Evolutionary conservation across 1,140 invertebrate genomes (phyloP), one percentile per base, ranked within the genome.

Genomic region (Drosophila insularis): DNA sequence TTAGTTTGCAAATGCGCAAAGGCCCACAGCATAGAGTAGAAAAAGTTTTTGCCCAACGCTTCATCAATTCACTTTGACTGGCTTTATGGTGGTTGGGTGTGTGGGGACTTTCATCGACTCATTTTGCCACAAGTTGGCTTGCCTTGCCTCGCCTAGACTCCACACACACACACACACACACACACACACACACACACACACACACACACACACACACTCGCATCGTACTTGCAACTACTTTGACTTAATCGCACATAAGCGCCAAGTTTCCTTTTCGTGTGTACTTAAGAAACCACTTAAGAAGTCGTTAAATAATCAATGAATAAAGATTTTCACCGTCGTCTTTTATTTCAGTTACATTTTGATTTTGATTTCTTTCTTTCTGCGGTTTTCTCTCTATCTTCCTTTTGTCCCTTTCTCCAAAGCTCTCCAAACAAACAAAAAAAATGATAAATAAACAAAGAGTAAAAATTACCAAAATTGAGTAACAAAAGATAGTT

Each of bases 291-390:
- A 90, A 91, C 89, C 89, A 91, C 89, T 91, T 91, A 91, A 90
- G 89, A 90, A 90, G 81, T 91, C 89, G 89, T 91, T 91, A 90
- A 91, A 91, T 91, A 91, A 91, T 91, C 89, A 91, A 91, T 91
- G 89, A 86, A 89, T 81, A 80, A 82, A 89, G 84, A 89, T 87
- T 89, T 82, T 71, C 43, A 37, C 64, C 54, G 67, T 31, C 62
- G 19, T 37, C 63, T 17, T 39, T 50, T 50, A 19, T 50, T 50
- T 50, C 17, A 50, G 17, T 50, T 21, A 50, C 43, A 50, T 50
- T 50, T 50, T 50, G 43, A 50, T 50, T 40, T 40, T 53, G 8
- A 11, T 27, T 55, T 17, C 54, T 56, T 66, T 50, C 46, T 65
- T 58, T 58, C 23, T 63, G 74, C 63, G 59, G 68, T 56, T 72